Evolutionary conservation across 2,797 vertebrate genomes (phyloP).

Genomic region (Bovichtus variegatus): DNA sequence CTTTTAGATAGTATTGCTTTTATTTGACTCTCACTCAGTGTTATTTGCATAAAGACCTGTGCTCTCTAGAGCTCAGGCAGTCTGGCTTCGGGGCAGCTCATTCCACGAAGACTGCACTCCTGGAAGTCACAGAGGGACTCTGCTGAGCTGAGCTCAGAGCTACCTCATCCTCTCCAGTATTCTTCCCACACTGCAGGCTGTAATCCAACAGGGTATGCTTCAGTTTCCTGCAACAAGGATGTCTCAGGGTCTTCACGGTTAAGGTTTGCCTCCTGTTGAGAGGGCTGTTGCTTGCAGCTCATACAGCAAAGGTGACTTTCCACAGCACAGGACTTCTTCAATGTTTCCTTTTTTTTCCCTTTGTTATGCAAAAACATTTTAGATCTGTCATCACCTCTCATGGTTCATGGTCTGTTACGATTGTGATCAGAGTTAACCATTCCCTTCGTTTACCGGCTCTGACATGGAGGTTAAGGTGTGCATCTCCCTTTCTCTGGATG

Average conservation of each 20-base stretch:
- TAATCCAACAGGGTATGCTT: conserved; percentile 36
- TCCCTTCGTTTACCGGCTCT: conserved; percentile 18
- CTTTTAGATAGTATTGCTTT: conserved; percentile 34
- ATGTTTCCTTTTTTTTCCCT: background rate
- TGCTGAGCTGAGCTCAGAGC: conserved; percentile 47
- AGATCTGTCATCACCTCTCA: conserved; percentile 24
- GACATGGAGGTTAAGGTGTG: conserved; percentile 20
- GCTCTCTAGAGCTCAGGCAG: conserved; percentile 47
- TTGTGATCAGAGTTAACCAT: conserved; percentile 23
- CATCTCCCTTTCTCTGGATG: conserved; percentile 14
- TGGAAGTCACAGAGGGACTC: conserved; percentile 68
- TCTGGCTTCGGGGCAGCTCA: conserved; percentile 60
- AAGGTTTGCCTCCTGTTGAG: conserved; percentile 45
- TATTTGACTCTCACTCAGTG: conserved; percentile 41
- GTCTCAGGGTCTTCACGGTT: conserved; percentile 42
- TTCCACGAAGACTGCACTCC: conserved; percentile 63
- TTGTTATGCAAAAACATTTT: conserved; percentile 36
- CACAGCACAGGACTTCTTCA: conserved; percentile 14
- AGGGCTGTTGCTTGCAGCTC: conserved; percentile 25
- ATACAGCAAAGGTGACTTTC: conserved; percentile 12
- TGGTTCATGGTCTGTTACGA: conserved; percentile 4
- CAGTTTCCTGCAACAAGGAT: conserved; percentile 35
- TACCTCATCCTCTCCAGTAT: conserved; percentile 35
- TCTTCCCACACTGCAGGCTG: conserved; percentile 48
- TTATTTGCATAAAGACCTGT: conserved; percentile 68